phyloP scores from a whole-genome alignment of 2,888 invertebrate species.

The Cremastobaeus sp. region DNA sequence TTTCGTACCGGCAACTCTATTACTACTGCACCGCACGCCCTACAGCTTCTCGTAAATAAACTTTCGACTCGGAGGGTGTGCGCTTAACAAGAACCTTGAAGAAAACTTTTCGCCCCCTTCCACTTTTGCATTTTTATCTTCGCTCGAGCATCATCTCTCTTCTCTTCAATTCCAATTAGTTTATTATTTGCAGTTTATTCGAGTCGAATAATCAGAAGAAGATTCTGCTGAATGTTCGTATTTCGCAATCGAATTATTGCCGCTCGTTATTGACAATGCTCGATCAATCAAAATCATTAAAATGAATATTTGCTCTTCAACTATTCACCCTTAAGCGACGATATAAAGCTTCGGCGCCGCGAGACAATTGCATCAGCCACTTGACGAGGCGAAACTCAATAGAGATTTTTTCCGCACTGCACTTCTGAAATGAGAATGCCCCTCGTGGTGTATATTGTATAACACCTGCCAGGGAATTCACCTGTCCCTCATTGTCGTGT shows the following conservation, averaged over 20 bases:
- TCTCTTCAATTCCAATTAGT: too few species aligned
- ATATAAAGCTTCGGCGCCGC: conserved; percentile 17
- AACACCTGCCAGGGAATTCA: conserved; percentile 34
- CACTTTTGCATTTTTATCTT: conserved; percentile 45
- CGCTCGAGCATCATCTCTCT: too few species aligned
- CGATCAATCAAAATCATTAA: conserved; percentile 24
- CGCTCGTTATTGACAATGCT: not conserved
- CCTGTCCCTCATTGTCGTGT: conserved; percentile 28
- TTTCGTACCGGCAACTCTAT: conserved; percentile 53
- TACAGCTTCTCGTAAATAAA: conserved; percentile 52
- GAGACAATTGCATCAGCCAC: conserved; percentile 1
- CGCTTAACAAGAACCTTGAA: conserved; percentile 48
- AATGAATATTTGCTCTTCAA: conserved; percentile 9
- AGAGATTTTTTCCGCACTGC: conserved; percentile 15
- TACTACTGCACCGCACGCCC: conserved; percentile 22
- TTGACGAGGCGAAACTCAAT: conserved; percentile 3
- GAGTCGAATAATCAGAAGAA: too few species aligned
- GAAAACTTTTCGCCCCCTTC: conserved; percentile 44
- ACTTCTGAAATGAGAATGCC: conserved; percentile 4
- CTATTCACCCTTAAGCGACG: conserved; percentile 5
- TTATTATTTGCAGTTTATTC: too few species aligned
- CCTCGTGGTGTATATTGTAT: conserved; percentile 10
- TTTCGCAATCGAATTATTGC: too few species aligned
- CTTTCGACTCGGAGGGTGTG: conserved; percentile 55
- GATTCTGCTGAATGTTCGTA: too few species aligned